Percentiles rank a stretch among this genome's conserved stretches.
Evolutionary conservation across 2,797 vertebrate genomes (phyloP).

Genomic region (Lithobates pipiens): DNA sequence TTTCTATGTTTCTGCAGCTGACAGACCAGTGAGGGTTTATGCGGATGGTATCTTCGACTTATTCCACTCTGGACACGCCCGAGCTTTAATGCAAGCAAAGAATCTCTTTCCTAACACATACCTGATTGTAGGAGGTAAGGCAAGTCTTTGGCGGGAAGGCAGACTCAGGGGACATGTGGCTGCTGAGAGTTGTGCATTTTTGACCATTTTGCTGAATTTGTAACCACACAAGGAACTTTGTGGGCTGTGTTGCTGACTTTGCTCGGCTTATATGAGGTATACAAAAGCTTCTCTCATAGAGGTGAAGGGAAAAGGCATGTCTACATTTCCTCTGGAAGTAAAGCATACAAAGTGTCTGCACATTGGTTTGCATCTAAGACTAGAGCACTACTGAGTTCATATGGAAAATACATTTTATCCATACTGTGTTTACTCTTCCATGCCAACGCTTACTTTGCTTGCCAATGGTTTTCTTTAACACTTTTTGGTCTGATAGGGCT

Average conservation of each 20-base stretch:
- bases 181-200: not conserved
- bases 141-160: not conserved
- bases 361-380: not conserved
- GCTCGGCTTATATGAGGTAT: not conserved
- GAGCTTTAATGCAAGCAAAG: slow-evolving; percentile 98
- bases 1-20: slow-evolving; percentile 73
- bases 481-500: not conserved
- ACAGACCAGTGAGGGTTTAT: slow-evolving; percentile 94
- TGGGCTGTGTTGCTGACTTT: slow-evolving; percentile 6
- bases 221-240: slow-evolving; percentile 20
- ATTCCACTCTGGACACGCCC: slow-evolving; percentile 96
- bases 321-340: slow-evolving; percentile 1
- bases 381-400: not conserved
- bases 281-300: slow-evolving; percentile 47
- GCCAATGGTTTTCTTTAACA: too few species aligned
- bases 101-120: slow-evolving; percentile 96
- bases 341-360: not conserved
- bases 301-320: not conserved
- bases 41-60: slow-evolving; percentile 98
- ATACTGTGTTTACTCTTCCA: not conserved
- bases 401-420: not conserved
- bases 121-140: slow-evolving; percentile 95
- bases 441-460: not conserved
- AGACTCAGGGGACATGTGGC: not conserved
- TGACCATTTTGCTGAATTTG: slow-evolving; percentile 16